phyloP scores from a whole-genome alignment of 2,888 invertebrate species.

The Coenonympha arcania region DNA sequence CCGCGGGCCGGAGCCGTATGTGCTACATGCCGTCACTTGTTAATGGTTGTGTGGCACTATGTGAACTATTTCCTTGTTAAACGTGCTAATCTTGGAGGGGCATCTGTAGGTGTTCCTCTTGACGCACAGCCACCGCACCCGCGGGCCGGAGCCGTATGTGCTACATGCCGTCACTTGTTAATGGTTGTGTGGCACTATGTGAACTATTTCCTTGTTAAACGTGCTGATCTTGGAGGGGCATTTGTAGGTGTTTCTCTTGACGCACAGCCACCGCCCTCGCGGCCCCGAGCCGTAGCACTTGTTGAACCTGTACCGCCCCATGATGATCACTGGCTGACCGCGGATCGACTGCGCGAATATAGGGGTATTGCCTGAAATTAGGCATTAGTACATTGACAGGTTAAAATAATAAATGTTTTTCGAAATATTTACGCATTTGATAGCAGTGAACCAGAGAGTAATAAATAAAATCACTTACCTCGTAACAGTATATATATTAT shows the following conservation, averaged over 20 bases:
- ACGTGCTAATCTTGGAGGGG: too few relatives aligned
- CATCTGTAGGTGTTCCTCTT: constrained; percentile 20
- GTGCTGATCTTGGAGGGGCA: constrained; percentile 38
- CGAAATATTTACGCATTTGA: too few relatives aligned
- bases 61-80: too few relatives aligned
- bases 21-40: too few relatives aligned
- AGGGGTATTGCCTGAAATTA: constrained; percentile 5
- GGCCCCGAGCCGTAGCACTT: constrained; percentile 16
- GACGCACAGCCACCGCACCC: constrained; percentile 29
- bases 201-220: constrained; percentile 9
- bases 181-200: constrained; percentile 17
- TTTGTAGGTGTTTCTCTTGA: constrained; percentile 20
- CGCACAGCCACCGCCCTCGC: constrained; percentile 28
- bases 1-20: too few relatives aligned
- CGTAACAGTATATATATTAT: too few relatives aligned
- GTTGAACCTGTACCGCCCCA: constrained; percentile 34
- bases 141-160: constrained; percentile 15
- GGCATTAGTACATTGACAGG: too few relatives aligned
- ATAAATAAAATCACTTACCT: too few relatives aligned
- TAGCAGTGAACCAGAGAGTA: too few relatives aligned
- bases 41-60: too few relatives aligned
- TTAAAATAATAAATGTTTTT: too few relatives aligned
- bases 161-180: background rate
- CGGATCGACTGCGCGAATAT: constrained; percentile 23
- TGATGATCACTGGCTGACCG: constrained; percentile 36